Conservation (phyloP, 2,797 vertebrate genomes). For the Anableps anableps region DNA sequence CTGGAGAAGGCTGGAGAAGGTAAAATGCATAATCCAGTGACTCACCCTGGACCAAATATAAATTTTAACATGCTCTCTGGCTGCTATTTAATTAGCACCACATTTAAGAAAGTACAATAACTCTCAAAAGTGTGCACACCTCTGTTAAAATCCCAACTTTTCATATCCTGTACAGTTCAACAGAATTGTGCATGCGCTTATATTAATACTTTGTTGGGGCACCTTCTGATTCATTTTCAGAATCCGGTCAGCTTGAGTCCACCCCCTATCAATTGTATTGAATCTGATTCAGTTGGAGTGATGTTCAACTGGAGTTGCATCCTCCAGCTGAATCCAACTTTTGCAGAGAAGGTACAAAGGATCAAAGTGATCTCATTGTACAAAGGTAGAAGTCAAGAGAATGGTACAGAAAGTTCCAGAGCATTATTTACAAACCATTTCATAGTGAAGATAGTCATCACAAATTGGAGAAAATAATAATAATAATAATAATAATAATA, state of each 20-base stretch:
- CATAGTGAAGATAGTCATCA: too few relatives aligned
- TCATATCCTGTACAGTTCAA: too few relatives aligned
- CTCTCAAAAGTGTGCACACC: not conserved
- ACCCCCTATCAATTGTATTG: not conserved
- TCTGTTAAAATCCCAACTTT: not conserved
- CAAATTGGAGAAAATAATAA: too few relatives aligned
- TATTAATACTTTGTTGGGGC: not conserved
- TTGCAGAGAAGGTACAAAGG: not conserved
- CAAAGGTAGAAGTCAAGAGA: too few relatives aligned
- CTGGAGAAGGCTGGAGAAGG: constrained; percentile 92
- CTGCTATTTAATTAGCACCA: not conserved
- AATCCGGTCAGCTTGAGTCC: not conserved
- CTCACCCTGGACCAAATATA: not conserved
- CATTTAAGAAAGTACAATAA: not conserved
- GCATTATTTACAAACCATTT: too few relatives aligned
- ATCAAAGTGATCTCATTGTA: too few relatives aligned
- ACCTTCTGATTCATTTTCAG: not conserved
- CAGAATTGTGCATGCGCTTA: too few relatives aligned
- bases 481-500: too few relatives aligned
- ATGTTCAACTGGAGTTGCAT: not conserved
- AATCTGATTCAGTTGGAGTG: not conserved
- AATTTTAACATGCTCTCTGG: not conserved
- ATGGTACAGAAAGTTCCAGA: too few relatives aligned
- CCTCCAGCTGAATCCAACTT: not conserved
- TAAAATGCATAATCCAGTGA: constrained; percentile 49